A percentile compares a stretch with the other conserved stretches of the same genome.
Evolutionary conservation across 1,140 invertebrate species (phyloP).

Genomic region (Papilio aristodemus): DNA sequence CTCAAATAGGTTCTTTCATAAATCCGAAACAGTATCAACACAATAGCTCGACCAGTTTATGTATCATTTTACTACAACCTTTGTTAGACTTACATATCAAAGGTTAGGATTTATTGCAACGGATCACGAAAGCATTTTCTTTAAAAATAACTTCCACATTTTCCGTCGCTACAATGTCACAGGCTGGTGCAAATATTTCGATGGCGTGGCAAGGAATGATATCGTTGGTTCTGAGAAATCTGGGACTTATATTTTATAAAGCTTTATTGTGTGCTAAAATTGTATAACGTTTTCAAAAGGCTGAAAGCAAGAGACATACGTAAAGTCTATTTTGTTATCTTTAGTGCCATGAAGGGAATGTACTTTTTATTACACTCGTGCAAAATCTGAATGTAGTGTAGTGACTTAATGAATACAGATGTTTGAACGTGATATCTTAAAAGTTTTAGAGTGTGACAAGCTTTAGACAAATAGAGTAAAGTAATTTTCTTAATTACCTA

Average conservation of each 20-base stretch:
- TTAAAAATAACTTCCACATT: slow-evolving; percentile 22
- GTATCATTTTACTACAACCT: slow-evolving; percentile 25
- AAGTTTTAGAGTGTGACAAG: not conserved
- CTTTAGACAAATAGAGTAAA: not conserved
- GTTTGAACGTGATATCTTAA: not conserved
- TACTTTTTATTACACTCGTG: not conserved
- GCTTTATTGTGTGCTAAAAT: not conserved
- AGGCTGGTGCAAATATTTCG: slow-evolving; percentile 22
- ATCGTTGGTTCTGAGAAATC: not conserved
- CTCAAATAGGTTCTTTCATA: not conserved
- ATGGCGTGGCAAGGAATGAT: slow-evolving; percentile 17
- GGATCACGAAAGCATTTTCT: slow-evolving; percentile 25
- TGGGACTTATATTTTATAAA: not conserved
- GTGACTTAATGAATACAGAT: no score
- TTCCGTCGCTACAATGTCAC: slow-evolving; percentile 20
- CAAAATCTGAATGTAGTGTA: not conserved
- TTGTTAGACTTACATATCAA: slow-evolving; percentile 29
- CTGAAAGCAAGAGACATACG: not conserved
- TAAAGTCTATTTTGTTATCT: not conserved
- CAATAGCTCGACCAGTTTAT: slow-evolving; percentile 10
- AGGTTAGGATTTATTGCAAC: slow-evolving; percentile 27
- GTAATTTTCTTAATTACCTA: no score
- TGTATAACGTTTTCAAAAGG: not conserved
- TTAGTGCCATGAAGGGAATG: not conserved
- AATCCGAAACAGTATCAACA: not conserved